Conservation (phyloP, 2,797 vertebrate species). For the Euthynnus affinis region DNA sequence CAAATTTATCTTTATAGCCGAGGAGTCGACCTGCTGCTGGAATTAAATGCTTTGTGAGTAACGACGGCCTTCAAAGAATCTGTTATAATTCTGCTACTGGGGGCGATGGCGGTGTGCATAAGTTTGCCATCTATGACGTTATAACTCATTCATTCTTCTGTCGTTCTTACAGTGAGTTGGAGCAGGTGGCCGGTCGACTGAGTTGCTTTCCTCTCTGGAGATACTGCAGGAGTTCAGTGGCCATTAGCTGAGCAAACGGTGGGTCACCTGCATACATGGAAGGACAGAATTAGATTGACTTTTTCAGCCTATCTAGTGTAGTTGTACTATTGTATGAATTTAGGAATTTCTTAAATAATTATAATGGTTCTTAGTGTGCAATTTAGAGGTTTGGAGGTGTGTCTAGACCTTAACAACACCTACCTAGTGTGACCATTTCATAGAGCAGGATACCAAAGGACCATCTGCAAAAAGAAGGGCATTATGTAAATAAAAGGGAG, state of each 20-base stretch:
- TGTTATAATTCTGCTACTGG: no score
- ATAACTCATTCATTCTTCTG: neutral
- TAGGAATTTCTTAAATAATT: no score
- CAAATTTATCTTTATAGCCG: neutral
- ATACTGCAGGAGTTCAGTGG: constrained; percentile 88
- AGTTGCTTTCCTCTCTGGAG: constrained; percentile 89
- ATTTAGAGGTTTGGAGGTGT: neutral
- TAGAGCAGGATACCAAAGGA: constrained; percentile 95
- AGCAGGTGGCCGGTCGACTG: constrained; percentile 87
- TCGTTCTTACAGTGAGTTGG: constrained; percentile 86
- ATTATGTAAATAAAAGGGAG: neutral
- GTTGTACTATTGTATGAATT: no score
- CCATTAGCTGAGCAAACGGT: constrained; percentile 88
- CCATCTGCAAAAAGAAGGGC: constrained; percentile 86
- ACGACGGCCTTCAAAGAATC: neutral
- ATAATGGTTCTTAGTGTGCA: no score
- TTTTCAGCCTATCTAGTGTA: no score
- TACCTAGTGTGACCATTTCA: constrained; percentile 95
- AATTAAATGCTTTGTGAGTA: neutral
- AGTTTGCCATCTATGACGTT: neutral
- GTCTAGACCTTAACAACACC: constrained; percentile 35
- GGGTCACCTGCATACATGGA: constrained; percentile 86
- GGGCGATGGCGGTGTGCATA: no score
- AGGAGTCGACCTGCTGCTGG: no score
- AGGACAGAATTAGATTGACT: neutral